A percentile compares a stretch with the other conserved stretches of the same genome.
These are phyloP conservation scores for Malurus elegans DNA, from an alignment of 2,113 vertebrate genomes.

Conservation along the genomic window DNA sequence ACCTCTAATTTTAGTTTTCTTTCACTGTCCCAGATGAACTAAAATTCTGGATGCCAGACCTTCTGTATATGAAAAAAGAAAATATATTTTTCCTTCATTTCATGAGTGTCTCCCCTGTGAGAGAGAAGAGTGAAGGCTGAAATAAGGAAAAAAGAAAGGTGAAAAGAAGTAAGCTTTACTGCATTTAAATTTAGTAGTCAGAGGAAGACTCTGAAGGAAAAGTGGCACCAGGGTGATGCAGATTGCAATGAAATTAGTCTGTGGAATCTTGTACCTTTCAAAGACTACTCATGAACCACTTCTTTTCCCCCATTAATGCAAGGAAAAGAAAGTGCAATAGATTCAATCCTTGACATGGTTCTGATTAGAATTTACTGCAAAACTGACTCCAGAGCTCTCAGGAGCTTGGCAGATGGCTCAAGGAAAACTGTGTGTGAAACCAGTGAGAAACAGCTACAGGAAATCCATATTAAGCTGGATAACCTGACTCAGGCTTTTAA, in stretches of 20 bases:
- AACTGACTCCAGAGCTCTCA: neutral
- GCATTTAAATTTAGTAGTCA: neutral
- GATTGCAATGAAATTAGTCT: neutral
- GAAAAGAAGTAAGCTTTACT: neutral
- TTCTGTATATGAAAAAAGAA: neutral
- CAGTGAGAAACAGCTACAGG: neutral
- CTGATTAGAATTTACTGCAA: constrained; percentile 1
- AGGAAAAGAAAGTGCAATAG: neutral
- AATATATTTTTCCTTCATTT: neutral
- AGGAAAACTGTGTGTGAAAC: constrained; percentile 14
- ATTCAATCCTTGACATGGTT: neutral
- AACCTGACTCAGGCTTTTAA: neutral
- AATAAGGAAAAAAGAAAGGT: neutral
- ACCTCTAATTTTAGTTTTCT: neutral
- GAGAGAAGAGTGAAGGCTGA: neutral
- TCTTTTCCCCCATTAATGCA: neutral
- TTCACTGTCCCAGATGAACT: neutral
- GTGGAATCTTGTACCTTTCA: neutral
- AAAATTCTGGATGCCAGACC: neutral
- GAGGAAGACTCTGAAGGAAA: neutral
- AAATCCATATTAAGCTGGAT: constrained; percentile 1
- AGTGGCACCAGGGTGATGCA: neutral
- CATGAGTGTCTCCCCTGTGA: neutral
- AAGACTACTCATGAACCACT: neutral
- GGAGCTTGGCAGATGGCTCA: neutral